phyloP scores from a whole-genome alignment of 2,113 vertebrate genomes.

The Cottus gobio region DNA sequence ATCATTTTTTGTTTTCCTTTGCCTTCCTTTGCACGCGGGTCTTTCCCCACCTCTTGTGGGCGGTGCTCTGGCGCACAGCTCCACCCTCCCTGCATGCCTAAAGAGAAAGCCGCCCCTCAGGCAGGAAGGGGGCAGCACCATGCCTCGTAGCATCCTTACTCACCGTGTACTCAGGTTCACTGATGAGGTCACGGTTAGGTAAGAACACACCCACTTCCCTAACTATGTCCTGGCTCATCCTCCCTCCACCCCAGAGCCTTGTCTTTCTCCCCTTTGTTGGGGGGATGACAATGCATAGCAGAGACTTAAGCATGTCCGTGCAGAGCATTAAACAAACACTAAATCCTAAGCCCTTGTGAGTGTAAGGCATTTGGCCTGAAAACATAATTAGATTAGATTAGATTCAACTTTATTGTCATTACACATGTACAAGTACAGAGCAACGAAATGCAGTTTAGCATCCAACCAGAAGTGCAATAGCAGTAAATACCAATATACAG shows the following conservation, averaged over 20 bases:
- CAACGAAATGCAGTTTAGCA: too few relatives aligned
- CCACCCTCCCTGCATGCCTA: slow-evolving; percentile 90
- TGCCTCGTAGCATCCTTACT: slow-evolving; percentile 83
- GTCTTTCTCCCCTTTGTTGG: background rate
- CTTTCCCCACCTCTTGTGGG: slow-evolving; percentile 43
- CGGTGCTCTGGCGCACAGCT: slow-evolving; percentile 80
- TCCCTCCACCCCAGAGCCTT: background rate
- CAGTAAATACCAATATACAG: too few relatives aligned
- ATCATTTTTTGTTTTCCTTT: slow-evolving; percentile 62
- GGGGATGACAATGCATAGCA: background rate
- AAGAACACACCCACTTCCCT: slow-evolving; percentile 70
- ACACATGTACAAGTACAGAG: too few relatives aligned
- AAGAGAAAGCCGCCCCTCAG: slow-evolving; percentile 86
- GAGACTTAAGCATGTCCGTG: slow-evolving; percentile 29
- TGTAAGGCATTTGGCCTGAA: slow-evolving; percentile 39
- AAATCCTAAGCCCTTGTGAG: slow-evolving; percentile 28
- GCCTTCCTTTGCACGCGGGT: slow-evolving; percentile 60
- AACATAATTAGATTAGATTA: too few relatives aligned
- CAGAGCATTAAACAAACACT: slow-evolving; percentile 37
- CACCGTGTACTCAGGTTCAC: slow-evolving; percentile 86
- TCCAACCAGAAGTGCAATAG: too few relatives aligned
- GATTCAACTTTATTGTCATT: too few relatives aligned
- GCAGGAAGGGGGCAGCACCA: slow-evolving; percentile 85
- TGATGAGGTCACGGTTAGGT: slow-evolving; percentile 88
- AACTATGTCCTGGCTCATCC: background rate